Evolutionary conservation across 2,888 invertebrate species (phyloP).

Genomic region (Tetropium fuscum): DNA sequence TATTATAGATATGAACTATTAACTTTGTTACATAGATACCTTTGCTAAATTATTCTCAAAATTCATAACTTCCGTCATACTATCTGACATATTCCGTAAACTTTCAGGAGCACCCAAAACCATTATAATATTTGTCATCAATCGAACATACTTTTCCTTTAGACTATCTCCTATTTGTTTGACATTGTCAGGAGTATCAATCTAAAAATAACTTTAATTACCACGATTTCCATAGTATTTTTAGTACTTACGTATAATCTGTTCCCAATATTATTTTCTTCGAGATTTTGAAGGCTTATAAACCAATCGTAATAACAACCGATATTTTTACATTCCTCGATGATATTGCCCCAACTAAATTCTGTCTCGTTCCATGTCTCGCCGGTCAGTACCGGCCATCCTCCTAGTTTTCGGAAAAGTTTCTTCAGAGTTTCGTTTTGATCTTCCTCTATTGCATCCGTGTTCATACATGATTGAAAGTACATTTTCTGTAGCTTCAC

Average conservation of each 20-base stretch:
- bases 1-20: too few relatives aligned
- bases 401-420: slow-evolving; percentile 42
- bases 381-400: slow-evolving; percentile 50
- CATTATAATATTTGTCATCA: slow-evolving; percentile 43
- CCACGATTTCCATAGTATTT: background rate
- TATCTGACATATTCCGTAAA: slow-evolving; percentile 17
- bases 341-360: slow-evolving; percentile 45
- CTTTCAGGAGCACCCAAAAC: slow-evolving; percentile 37
- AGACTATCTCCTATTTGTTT: slow-evolving; percentile 25
- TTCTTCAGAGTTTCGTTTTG: slow-evolving; percentile 35
- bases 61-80: slow-evolving; percentile 21
- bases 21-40: too few relatives aligned
- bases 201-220: slow-evolving; percentile 35
- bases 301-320: slow-evolving; percentile 44
- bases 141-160: slow-evolving; percentile 37
- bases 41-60: slow-evolving; percentile 33
- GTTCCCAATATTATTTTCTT: background rate
- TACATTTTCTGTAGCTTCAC: slow-evolving; percentile 39
- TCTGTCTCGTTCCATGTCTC: slow-evolving; percentile 42
- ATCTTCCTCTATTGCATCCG: slow-evolving; percentile 40
- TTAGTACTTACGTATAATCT: slow-evolving; percentile 5
- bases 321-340: slow-evolving; percentile 32
- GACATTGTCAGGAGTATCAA: slow-evolving; percentile 40
- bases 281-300: slow-evolving; percentile 24
- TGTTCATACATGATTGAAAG: slow-evolving; percentile 41